Conservation (phyloP, 64 coral and sea anemone species). For the Stichodactyla mertensii region DNA sequence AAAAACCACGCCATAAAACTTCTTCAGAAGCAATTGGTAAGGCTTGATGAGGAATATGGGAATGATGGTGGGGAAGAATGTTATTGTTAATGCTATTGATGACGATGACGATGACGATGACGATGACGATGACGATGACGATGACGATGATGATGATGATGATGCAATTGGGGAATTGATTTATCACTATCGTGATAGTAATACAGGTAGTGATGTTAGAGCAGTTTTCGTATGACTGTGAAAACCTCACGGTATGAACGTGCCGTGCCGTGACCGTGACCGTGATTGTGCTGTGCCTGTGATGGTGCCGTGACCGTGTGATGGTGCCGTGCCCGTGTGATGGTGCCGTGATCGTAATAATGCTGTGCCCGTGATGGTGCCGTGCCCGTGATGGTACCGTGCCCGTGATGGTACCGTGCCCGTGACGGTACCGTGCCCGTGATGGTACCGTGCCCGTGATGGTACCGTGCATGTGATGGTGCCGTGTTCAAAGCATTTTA, state of each 20-base stretch:
- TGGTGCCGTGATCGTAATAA: no score
- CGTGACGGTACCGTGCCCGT: no score
- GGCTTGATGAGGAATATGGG: neutral
- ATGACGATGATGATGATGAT: neutral
- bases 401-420: no score
- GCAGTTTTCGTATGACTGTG: no score
- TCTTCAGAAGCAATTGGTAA: slow-evolving; percentile 86
- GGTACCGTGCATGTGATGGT: no score
- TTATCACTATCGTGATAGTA: neutral
- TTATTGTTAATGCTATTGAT: neutral
- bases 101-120: no score
- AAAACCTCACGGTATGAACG: neutral
- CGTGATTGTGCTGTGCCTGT: neutral
- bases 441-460: no score
- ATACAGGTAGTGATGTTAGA: neutral
- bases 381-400: no score
- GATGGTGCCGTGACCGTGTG: neutral
- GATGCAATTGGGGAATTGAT: neutral
- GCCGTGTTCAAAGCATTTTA: no score
- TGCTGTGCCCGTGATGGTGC: no score
- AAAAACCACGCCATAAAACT: slow-evolving; percentile 89
- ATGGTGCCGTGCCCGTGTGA: neutral
- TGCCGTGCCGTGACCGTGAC: neutral
- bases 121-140: no score
- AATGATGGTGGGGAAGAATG: no score